Evolutionary conservation across 2,113 vertebrate genomes (phyloP), one percentile per base, ranked within the genome.

Genomic region (Heterotilapia buettikoferi): DNA sequence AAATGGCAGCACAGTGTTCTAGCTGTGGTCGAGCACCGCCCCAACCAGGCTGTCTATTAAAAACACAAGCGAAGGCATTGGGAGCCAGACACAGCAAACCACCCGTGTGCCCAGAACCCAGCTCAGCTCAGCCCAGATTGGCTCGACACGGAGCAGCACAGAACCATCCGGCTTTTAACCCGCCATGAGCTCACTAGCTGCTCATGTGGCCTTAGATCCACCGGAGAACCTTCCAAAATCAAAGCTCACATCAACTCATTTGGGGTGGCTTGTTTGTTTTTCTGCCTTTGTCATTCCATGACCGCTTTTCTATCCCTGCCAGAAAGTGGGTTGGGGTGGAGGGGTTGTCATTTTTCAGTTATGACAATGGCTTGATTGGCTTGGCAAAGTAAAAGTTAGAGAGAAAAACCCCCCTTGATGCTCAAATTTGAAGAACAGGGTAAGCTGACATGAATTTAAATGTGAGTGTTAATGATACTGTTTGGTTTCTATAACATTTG

Each of bases 11-110:
- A 73, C 88, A 93, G 68, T 82, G 93, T 94, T 96, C 93, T 86
- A 92, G 93, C 94, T 97, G 96, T 87, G 96, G 96, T 96, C 54
- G 95, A 96, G 95, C 95, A 95, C 96, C 91, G 82, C 97, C 95
- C 96, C 93, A 61, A 90, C 95, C 91, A 96, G 91, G 92, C 94
- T 87, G 94, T 89, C 92, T 96, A 95, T 96, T 95, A 96, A 97
- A 97, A 97, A 96, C 92, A 94, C 93, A 85, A 95, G 93, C 86
- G 89, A 87, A 95, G 80, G 78, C 93, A 95, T 68, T 92, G 83
- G 91, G 94, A 96, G 95, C 96, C 96, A 93, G 93, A 90, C 92
- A 81, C 92, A 95, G 94, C 95, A 93, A 96, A 96, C 94, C 93
- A 88, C 94, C 95, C 90, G 66, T 40, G 57, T 59, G 71, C 94